phyloP scores from a whole-genome alignment of 2,113 vertebrate genomes.

The Nicator chloris region DNA sequence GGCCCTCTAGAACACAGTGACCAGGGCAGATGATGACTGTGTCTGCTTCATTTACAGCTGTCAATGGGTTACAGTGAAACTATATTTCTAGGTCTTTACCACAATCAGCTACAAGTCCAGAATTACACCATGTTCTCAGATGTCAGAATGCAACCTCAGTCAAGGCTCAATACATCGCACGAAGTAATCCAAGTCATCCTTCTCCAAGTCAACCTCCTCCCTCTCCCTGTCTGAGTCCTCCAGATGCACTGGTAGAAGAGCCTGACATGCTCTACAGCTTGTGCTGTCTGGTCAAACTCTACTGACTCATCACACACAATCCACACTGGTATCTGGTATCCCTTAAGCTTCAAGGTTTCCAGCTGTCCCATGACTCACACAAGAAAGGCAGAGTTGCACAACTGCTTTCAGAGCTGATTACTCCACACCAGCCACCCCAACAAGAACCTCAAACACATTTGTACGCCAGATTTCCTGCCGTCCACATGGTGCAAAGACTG shows the following conservation, averaged over 20 bases:
- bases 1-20: conserved; percentile 70
- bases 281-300: conserved; percentile 84
- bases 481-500: conserved; percentile 81
- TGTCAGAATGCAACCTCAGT: conserved; percentile 87
- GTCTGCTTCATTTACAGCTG: conserved; percentile 80
- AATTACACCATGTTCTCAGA: conserved; percentile 83
- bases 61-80: conserved; percentile 81
- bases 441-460: neutral
- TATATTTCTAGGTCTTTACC: conserved; percentile 3
- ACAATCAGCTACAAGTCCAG: conserved; percentile 80
- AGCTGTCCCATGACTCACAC: conserved; percentile 73
- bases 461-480: conserved; percentile 81
- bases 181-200: conserved; percentile 91
- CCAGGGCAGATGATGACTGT: conserved; percentile 80
- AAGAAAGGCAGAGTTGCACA: conserved; percentile 77
- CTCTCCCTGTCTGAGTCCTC: conserved; percentile 88
- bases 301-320: conserved; percentile 83
- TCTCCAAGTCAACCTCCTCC: conserved; percentile 91
- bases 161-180: conserved; percentile 87
- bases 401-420: conserved; percentile 75
- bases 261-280: conserved; percentile 85
- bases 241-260: conserved; percentile 90
- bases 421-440: conserved; percentile 79
- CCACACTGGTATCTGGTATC: conserved; percentile 72
- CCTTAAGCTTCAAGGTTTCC: conserved; percentile 81